phyloP scores from a whole-genome alignment of 2,113 vertebrate genomes.

The Elachura formosa region DNA sequence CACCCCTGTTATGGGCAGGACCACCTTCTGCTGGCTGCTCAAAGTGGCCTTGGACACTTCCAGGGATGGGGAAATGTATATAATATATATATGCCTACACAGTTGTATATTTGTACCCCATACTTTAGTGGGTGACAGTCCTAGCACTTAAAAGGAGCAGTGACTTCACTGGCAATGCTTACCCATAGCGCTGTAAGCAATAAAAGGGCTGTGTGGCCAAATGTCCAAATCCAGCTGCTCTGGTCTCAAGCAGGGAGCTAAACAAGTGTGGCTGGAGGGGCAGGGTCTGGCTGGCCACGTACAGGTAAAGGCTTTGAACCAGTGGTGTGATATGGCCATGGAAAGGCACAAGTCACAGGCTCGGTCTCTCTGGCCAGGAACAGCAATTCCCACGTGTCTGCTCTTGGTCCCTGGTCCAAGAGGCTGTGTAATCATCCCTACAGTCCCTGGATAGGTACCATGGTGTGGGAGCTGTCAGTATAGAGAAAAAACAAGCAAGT shows the following conservation, averaged over 20 bases:
- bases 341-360: not conserved
- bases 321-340: rapidly evolving
- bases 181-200: not conserved
- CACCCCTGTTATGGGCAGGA: not conserved
- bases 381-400: rapidly evolving
- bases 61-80: not conserved
- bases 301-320: not conserved
- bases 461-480: not conserved
- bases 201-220: not conserved
- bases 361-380: not conserved
- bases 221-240: not conserved
- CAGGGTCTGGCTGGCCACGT: not conserved
- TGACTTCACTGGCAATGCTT: not conserved
- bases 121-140: not conserved
- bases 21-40: not conserved
- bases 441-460: rapidly evolving
- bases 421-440: not conserved
- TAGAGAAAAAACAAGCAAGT: not conserved
- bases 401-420: not conserved
- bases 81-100: rapidly evolving
- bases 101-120: not conserved
- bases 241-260: not conserved
- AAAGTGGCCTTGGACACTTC: not conserved
- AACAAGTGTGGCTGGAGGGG: not conserved
- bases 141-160: not conserved